These are phyloP conservation scores for Calliopsis andreniformis DNA, from an alignment of 1,140 invertebrate genomes.

Conservation along the genomic window DNA sequence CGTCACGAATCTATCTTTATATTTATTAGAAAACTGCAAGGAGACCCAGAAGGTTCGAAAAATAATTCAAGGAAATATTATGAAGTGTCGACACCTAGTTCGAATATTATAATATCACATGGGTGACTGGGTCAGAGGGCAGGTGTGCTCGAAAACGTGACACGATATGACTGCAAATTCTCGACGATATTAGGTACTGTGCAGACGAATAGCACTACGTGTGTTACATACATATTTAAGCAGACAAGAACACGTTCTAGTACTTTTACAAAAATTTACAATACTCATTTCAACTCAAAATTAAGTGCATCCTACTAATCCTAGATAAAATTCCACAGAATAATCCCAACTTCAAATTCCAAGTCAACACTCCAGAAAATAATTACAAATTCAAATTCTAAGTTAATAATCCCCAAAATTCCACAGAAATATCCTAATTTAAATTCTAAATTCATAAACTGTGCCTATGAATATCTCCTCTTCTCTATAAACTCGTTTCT, in stretches of 20 bases:
- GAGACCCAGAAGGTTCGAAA: background rate
- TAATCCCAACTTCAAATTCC: too few species aligned
- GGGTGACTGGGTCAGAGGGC: background rate
- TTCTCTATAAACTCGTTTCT: too few species aligned
- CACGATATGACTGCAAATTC: conserved; percentile 45
- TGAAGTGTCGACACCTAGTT: conserved; percentile 52
- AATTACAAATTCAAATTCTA: too few species aligned
- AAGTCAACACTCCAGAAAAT: too few species aligned
- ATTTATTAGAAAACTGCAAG: background rate
- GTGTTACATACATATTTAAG: conserved; percentile 16
- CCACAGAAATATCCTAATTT: too few species aligned
- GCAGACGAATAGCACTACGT: conserved; percentile 29
- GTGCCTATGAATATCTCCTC: too few species aligned
- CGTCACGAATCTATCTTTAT: background rate
- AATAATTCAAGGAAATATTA: background rate
- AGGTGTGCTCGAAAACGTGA: conserved; percentile 36
- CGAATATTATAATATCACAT: conserved; percentile 71
- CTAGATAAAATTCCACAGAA: too few species aligned
- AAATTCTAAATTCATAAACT: too few species aligned
- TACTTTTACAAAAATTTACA: too few species aligned
- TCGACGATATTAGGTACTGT: conserved; percentile 39
- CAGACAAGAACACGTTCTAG: background rate
- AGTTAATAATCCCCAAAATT: too few species aligned
- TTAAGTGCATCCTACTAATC: too few species aligned
- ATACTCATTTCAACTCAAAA: too few species aligned